phyloP scores from a whole-genome alignment of 2,113 vertebrate genomes.

The Sprattus sprattus region DNA sequence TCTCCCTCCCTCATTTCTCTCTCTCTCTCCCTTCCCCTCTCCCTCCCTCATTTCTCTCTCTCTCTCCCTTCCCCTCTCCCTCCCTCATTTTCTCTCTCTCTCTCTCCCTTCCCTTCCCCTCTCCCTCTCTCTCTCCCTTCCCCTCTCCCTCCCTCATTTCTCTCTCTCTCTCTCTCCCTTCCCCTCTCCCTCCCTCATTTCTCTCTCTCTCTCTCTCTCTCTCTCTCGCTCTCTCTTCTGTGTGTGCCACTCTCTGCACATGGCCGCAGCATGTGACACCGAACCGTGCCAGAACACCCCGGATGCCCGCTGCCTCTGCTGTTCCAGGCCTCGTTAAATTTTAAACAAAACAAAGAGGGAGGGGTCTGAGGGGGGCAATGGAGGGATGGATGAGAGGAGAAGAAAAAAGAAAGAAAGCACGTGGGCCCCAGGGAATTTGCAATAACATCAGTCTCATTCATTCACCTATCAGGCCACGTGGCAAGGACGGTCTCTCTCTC shows the following conservation, averaged over 20 bases:
- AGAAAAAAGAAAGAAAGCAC: conserved; percentile 47
- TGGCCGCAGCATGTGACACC: conserved; percentile 74
- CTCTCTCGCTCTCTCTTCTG: conserved; percentile 32
- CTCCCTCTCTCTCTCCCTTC: not conserved
- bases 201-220: not conserved
- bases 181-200: not conserved
- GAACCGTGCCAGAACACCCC: conserved; percentile 72
- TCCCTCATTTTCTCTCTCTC: not conserved
- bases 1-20: not conserved
- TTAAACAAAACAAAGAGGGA: conserved; percentile 69
- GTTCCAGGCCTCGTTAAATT: conserved; percentile 73
- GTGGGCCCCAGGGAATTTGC: conserved; percentile 63
- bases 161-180: not conserved
- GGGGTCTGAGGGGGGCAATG: conserved; percentile 18
- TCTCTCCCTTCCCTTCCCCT: too few relatives aligned
- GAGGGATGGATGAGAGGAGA: conserved; percentile 41
- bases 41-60: not conserved
- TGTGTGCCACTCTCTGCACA: conserved; percentile 68
- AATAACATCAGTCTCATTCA: conserved; percentile 66
- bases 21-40: not conserved
- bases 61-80: not conserved
- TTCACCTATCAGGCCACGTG: conserved; percentile 38
- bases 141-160: not conserved
- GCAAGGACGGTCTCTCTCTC: not conserved
- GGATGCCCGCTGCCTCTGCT: conserved; percentile 70